Conservation (phyloP, 2,888 invertebrate genomes). For the Drosophila robusta region DNA sequence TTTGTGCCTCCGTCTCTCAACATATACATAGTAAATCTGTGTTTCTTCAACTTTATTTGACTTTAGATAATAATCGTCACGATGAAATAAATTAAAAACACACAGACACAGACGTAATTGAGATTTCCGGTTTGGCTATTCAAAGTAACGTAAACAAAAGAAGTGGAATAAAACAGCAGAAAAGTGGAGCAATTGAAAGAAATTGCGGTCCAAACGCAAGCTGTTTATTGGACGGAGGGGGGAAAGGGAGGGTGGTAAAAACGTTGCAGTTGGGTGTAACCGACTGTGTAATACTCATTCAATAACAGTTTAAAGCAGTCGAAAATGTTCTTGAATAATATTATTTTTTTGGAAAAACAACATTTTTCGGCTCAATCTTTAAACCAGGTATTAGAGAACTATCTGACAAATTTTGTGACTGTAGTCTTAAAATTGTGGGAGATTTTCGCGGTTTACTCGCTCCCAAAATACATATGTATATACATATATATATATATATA, state of each 20-base stretch:
- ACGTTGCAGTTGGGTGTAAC: background rate
- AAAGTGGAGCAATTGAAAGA: constrained; percentile 69
- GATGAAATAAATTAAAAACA: constrained; percentile 40
- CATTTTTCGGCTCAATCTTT: too few relatives aligned
- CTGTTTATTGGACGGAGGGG: constrained; percentile 30
- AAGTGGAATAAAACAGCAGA: constrained; percentile 14
- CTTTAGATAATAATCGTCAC: constrained; percentile 35
- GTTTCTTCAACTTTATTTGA: constrained; percentile 20
- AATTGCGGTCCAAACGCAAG: constrained; percentile 50
- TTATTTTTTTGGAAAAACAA: too few relatives aligned
- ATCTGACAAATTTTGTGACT: too few relatives aligned
- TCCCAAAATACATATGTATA: too few relatives aligned
- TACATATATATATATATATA: too few relatives aligned
- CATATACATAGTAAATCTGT: background rate
- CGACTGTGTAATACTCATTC: too few relatives aligned
- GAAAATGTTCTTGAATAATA: too few relatives aligned
- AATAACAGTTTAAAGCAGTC: too few relatives aligned
- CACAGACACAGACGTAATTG: constrained; percentile 61
- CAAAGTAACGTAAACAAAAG: constrained; percentile 9
- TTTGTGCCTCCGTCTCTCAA: background rate
- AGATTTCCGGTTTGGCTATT: constrained; percentile 70
- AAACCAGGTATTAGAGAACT: too few relatives aligned
- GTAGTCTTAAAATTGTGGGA: too few relatives aligned
- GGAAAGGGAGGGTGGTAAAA: background rate
- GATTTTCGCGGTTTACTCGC: too few relatives aligned